phyloP scores from a whole-genome alignment of 2,888 invertebrate genomes.

The Cecidostiba fungosa region DNA sequence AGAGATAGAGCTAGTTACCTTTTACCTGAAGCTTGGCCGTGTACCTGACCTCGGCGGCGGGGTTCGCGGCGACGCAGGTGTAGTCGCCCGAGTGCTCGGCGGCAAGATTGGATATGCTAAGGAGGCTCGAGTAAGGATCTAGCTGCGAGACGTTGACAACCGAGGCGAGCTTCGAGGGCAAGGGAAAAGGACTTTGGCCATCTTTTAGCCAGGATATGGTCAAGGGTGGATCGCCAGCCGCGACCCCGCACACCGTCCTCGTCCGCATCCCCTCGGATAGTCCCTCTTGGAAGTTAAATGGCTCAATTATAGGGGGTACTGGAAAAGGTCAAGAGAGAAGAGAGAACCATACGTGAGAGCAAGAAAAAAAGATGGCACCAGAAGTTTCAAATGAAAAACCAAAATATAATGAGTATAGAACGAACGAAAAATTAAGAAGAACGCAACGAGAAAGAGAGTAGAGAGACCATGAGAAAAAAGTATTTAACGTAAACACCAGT shows the following conservation, averaged over 20 bases:
- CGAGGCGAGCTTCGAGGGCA: constrained; percentile 84
- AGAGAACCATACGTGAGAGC: constrained; percentile 83
- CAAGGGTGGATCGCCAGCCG: constrained; percentile 90
- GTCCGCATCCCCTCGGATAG: constrained; percentile 91
- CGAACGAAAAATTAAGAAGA: too few relatives aligned
- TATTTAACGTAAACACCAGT: too few relatives aligned
- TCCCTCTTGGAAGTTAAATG: constrained; percentile 92
- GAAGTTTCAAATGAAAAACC: too few relatives aligned
- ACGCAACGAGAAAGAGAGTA: neutral
- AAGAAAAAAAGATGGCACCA: constrained; percentile 81
- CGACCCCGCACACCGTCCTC: constrained; percentile 90
- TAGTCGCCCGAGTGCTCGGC: constrained; percentile 89
- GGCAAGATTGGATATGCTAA: constrained; percentile 89
- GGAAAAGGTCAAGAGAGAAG: constrained; percentile 82
- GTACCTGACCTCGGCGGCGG: constrained; percentile 89
- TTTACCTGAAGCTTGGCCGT: constrained; percentile 90
- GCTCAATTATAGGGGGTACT: constrained; percentile 93
- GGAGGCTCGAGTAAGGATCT: constrained; percentile 89
- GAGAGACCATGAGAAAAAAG: constrained; percentile 52
- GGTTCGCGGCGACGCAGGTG: constrained; percentile 90
- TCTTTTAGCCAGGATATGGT: constrained; percentile 92
- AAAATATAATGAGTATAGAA: too few relatives aligned
- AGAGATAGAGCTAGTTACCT: constrained; percentile 83
- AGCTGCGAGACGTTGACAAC: constrained; percentile 86
- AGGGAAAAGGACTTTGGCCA: constrained; percentile 83